Evolutionary conservation across 2,888 invertebrate genomes (phyloP), one percentile per base, ranked within the genome.

Genomic region (Keiferia lycopersicella): DNA sequence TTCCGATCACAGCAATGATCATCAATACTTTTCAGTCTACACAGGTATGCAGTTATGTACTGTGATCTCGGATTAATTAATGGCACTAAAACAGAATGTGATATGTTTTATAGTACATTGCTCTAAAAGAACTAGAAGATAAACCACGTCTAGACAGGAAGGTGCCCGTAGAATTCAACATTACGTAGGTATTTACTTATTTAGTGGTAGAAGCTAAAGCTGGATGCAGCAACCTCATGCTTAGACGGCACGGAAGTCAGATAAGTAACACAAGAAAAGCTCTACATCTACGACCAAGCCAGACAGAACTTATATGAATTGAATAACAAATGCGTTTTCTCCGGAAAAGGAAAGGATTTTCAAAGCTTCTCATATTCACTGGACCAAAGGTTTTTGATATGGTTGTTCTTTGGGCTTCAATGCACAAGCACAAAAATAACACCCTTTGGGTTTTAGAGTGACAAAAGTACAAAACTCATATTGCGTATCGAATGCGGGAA

Each of bases 401-500:
- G 34, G 10, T 34, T 34, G 34, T 41, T 41, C 14, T 14, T 14
- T 14, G 14, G 14, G 34, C 34, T 34, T 10, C 34, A 41, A 11
- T 41, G 41, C 41, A 41, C 14, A 41, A 41, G n/a, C 41, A 41
- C 41, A 41, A 14, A 41, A 41, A 34, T 34, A 41, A 41, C 41
- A 41, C 12, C 41, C n/a, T 41, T 41, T 41, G 41, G 1, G 41
- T n/a, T 41, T 20, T 12, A 51, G 18, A 12, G 22, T 20, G 20
- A 22, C 51, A 51, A 51, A 51, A 51, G 10, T 22, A 22, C 51
- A 51, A 51, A 51, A 51, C 18, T 22, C 51, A 51, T 22, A 51
- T 20, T 51, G 51, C 51, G 51, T 51, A 51, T 51, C 51, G 51
- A 51, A 51, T 20, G 22, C 20, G 22, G 51, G 22, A 51, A 51